Conservation (phyloP, 2,888 invertebrate genomes). For the Cyclophora albipunctata region DNA sequence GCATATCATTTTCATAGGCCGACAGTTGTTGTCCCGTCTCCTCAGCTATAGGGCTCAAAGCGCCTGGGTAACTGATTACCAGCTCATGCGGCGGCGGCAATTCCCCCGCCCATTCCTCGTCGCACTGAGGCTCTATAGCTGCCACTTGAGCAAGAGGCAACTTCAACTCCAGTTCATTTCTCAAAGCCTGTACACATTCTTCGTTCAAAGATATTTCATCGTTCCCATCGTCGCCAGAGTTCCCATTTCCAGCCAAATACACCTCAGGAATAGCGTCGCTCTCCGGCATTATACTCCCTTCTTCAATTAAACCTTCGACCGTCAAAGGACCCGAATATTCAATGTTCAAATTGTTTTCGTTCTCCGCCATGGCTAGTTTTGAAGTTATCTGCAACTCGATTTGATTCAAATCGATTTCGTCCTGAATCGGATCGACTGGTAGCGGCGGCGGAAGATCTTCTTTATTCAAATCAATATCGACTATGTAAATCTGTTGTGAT, state of each 20-base stretch:
- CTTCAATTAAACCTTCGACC: constrained; percentile 49
- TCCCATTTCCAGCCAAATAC: constrained; percentile 66
- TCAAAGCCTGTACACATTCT: constrained; percentile 81
- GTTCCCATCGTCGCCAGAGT: constrained; percentile 66
- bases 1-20: constrained; percentile 57
- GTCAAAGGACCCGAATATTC: constrained; percentile 64
- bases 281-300: constrained; percentile 32
- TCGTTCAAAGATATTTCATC: constrained; percentile 79
- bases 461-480: constrained; percentile 48
- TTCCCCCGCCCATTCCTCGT: constrained; percentile 28
- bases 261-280: constrained; percentile 47
- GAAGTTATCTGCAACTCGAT: constrained; percentile 65
- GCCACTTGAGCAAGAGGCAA: constrained; percentile 78
- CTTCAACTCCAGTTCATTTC: constrained; percentile 82
- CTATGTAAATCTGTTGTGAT: constrained; percentile 53
- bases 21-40: constrained; percentile 59
- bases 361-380: constrained; percentile 68
- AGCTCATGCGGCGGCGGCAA: constrained; percentile 54
- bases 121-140: constrained; percentile 32
- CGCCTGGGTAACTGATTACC: constrained; percentile 54
- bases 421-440: constrained; percentile 22
- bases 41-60: constrained; percentile 62
- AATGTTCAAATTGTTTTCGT: constrained; percentile 70
- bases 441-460: constrained; percentile 26
- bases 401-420: constrained; percentile 55